A percentile compares a stretch with the other conserved stretches of the same genome.
These are phyloP conservation scores for Neoscelio sp. DNA, from an alignment of 2,888 invertebrate genomes.

Conservation along the genomic window DNA sequence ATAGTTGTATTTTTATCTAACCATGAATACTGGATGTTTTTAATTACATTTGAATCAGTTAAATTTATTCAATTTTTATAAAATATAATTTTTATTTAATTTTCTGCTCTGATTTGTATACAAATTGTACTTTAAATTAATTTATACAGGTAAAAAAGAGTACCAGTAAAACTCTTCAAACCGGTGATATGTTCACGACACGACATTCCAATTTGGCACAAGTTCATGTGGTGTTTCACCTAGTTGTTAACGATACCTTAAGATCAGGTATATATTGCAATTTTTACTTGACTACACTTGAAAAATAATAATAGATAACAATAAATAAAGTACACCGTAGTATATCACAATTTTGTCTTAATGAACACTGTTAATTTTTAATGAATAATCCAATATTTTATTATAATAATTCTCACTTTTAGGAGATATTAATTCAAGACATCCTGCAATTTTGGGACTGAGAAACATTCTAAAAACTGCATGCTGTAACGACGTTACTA, in stretches of 20 bases:
- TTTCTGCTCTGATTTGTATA: too few relatives aligned
- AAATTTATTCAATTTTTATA: not conserved
- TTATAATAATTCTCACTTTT: too few relatives aligned
- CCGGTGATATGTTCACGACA: constrained; percentile 94
- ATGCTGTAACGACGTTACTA: constrained; percentile 97
- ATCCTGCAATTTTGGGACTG: constrained; percentile 96
- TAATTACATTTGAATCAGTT: not conserved
- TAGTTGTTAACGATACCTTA: constrained; percentile 93
- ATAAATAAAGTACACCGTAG: too few relatives aligned
- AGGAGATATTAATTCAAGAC: constrained; percentile 97
- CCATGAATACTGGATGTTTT: too few relatives aligned
- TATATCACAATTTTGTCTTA: too few relatives aligned
- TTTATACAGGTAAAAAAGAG: constrained; percentile 79
- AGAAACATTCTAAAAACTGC: constrained; percentile 97
- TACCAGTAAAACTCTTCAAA: constrained; percentile 87
- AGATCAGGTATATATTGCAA: constrained; percentile 82
- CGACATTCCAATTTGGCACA: constrained; percentile 97
- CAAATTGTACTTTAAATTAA: constrained; percentile 17
- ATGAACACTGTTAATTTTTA: too few relatives aligned
- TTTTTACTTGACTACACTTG: constrained; percentile 77
- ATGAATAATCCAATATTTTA: too few relatives aligned
- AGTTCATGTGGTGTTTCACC: constrained; percentile 97
- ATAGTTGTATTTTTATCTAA: constrained; percentile 8
- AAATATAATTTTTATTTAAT: constrained; percentile 14
- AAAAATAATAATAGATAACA: too few relatives aligned